Percentiles rank a stretch among this genome's conserved stretches.
These are phyloP conservation scores for Apostichopus californicus DNA, from an alignment of 35 echinoderm and acorn worm species.

Conservation along the genomic window DNA sequence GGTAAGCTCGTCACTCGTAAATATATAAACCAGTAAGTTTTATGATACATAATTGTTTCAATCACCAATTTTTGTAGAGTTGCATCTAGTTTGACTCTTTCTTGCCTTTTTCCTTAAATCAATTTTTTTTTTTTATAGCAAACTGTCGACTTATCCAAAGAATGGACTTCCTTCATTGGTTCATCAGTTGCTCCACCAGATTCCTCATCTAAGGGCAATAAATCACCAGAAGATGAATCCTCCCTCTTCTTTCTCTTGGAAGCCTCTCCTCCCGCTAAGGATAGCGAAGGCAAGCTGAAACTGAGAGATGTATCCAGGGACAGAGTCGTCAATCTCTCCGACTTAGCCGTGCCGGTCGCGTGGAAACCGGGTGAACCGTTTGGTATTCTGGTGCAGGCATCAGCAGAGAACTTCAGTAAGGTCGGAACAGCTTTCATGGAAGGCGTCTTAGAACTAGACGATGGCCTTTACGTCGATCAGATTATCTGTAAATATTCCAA, in stretches of 20 bases:
- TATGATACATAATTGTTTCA: no score
- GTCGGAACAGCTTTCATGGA: constrained; percentile 90
- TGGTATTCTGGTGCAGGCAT: constrained; percentile 85
- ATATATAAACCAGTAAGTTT: no score
- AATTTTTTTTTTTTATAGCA: constrained; percentile 58
- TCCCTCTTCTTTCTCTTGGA: constrained; percentile 83
- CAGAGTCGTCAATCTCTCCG: constrained; percentile 82
- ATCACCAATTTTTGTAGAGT: no score
- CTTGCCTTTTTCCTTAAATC: background rate
- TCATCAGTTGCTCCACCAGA: constrained; percentile 38
- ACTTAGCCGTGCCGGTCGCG: constrained; percentile 79
- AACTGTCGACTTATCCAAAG: constrained; percentile 82
- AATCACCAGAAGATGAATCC: constrained; percentile 5
- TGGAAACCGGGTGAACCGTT: constrained; percentile 97
- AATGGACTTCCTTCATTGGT: constrained; percentile 97
- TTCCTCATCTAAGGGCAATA: background rate
- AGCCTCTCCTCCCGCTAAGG: constrained; percentile 82
- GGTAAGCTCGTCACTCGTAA: no score
- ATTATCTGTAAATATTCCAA: constrained; percentile 74
- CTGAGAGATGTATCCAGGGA: constrained; percentile 74
- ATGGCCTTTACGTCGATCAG: constrained; percentile 93
- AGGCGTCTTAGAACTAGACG: constrained; percentile 88
- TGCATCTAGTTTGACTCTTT: background rate
- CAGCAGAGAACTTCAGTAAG: constrained; percentile 75
- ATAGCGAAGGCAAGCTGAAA: constrained; percentile 58